Percentiles rank a stretch among this genome's conserved stretches.
These are phyloP conservation scores for Acanthosepion pharaonis DNA, from an alignment of 2,888 invertebrate species.

Conservation along the genomic window DNA sequence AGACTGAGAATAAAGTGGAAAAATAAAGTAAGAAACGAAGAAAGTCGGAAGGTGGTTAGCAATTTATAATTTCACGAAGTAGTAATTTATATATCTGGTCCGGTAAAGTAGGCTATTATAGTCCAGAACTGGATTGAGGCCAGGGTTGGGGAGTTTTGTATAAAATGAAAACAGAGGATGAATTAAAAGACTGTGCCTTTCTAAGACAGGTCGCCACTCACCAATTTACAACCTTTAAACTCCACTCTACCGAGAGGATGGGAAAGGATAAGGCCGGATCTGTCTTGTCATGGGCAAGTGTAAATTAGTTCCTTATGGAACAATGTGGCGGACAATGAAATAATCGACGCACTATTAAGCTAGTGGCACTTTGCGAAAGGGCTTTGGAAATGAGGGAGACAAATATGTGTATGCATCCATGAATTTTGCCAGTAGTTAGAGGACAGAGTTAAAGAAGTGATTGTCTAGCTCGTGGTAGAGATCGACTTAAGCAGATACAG, in stretches of 20 bases:
- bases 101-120: background rate
- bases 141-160: slow-evolving; percentile 1
- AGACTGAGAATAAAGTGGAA: background rate
- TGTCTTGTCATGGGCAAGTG: background rate
- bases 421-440: background rate
- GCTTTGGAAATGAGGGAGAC: background rate
- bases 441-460: background rate
- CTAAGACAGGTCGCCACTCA: background rate
- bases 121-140: background rate
- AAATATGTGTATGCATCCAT: background rate
- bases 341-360: slow-evolving; percentile 22
- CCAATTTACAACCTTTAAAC: slow-evolving; percentile 33
- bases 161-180: slow-evolving; percentile 5
- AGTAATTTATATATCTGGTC: background rate
- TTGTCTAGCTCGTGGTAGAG: too few relatives aligned
- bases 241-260: background rate
- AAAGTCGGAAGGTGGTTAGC: background rate
- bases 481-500: too few relatives aligned
- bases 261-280: background rate
- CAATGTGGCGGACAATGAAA: background rate
- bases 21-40: background rate
- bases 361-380: background rate
- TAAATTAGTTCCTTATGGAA: slow-evolving; percentile 33
- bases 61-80: background rate
- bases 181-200: background rate